phyloP scores from a whole-genome alignment of 1,140 invertebrate genomes.

The Ectropis grisescens region DNA sequence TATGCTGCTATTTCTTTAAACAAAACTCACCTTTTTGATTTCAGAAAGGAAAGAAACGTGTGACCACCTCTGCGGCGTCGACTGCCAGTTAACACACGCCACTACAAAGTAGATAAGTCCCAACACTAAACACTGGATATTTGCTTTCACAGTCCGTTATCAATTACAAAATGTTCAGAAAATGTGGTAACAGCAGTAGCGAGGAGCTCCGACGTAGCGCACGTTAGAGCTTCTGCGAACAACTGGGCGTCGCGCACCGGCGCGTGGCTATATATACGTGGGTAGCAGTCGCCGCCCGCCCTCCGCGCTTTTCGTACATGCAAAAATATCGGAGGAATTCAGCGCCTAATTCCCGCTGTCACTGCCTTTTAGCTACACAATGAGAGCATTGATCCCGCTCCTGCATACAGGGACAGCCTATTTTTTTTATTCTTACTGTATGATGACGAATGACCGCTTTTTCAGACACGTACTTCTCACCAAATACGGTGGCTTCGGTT shows the following conservation, averaged over 20 bases:
- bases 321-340: constrained; percentile 62
- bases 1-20: too few species aligned
- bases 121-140: constrained; percentile 16
- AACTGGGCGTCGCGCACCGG: constrained; percentile 48
- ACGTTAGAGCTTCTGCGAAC: constrained; percentile 19
- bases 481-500: constrained; percentile 18
- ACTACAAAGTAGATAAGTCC: constrained; percentile 15
- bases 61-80: constrained; percentile 4
- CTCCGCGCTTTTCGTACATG: constrained; percentile 38
- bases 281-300: constrained; percentile 36
- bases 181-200: constrained; percentile 2
- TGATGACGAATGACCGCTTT: constrained; percentile 24
- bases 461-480: constrained; percentile 10
- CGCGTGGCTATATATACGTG: constrained; percentile 47
- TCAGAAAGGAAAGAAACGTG: background rate
- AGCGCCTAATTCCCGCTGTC: constrained; percentile 61
- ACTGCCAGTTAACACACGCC: constrained; percentile 13
- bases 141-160: constrained; percentile 15
- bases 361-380: constrained; percentile 54
- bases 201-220: constrained; percentile 12
- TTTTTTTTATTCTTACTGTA: too few species aligned
- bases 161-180: background rate
- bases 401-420: constrained; percentile 36
- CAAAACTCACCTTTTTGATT: too few species aligned
- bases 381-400: constrained; percentile 60